Evolutionary conservation across 1,140 invertebrate species (phyloP).

Genomic region (Chironomus striatipennis): DNA sequence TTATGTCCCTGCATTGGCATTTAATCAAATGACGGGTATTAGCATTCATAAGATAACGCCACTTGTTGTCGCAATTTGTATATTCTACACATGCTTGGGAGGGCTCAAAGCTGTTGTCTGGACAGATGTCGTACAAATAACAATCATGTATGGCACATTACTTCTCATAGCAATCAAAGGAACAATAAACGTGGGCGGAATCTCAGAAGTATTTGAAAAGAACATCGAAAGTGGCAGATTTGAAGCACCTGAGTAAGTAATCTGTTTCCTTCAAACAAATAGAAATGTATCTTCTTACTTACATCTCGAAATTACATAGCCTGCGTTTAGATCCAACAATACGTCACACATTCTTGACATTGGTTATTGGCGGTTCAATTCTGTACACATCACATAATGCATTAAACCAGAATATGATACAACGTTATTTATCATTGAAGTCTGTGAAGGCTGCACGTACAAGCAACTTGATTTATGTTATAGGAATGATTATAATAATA

Average conservation of each 20-base stretch:
- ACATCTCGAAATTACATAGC: slow-evolving; percentile 35
- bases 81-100: slow-evolving; percentile 75
- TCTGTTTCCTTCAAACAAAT: too few species aligned
- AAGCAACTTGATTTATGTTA: slow-evolving; percentile 42
- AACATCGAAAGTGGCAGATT: slow-evolving; percentile 47
- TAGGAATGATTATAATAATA: slow-evolving; percentile 50
- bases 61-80: slow-evolving; percentile 64
- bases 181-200: slow-evolving; percentile 53
- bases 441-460: slow-evolving; percentile 49
- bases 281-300: background rate
- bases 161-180: slow-evolving; percentile 59
- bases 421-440: slow-evolving; percentile 51
- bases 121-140: slow-evolving; percentile 75
- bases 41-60: slow-evolving; percentile 59
- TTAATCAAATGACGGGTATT: slow-evolving; percentile 68
- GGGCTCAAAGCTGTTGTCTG: slow-evolving; percentile 81
- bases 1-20: slow-evolving; percentile 68
- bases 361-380: slow-evolving; percentile 58
- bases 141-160: slow-evolving; percentile 65
- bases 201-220: slow-evolving; percentile 51
- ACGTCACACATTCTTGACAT: slow-evolving; percentile 62
- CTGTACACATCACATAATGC: slow-evolving; percentile 56
- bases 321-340: slow-evolving; percentile 58
- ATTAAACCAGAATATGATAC: slow-evolving; percentile 65
- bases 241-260: slow-evolving; percentile 51